Evolutionary conservation across 2,113 vertebrate species (phyloP).

Genomic region (Neolamprologus sp.): DNA sequence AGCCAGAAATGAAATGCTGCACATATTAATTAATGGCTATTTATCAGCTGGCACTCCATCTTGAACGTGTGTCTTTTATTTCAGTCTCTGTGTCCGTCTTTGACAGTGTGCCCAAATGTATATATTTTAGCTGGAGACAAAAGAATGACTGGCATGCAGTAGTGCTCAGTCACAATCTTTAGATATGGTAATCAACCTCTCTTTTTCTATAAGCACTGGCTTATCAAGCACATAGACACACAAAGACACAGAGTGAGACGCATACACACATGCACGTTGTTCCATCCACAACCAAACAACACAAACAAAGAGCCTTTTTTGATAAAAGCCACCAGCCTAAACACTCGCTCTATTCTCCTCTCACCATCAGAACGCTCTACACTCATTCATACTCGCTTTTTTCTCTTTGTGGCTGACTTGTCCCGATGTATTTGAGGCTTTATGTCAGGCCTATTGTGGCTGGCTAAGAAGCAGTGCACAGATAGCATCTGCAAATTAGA

Average conservation of each 20-base stretch:
- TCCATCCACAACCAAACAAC: slow-evolving; percentile 32
- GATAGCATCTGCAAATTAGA: slow-evolving; percentile 57
- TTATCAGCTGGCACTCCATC: neutral
- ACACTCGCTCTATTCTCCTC: slow-evolving; percentile 37
- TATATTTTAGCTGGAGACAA: slow-evolving; percentile 32
- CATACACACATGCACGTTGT: neutral
- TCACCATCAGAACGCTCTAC: neutral
- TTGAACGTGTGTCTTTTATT: slow-evolving; percentile 17
- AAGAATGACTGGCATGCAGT: slow-evolving; percentile 17
- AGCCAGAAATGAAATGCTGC: slow-evolving; percentile 44
- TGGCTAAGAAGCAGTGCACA: slow-evolving; percentile 20
- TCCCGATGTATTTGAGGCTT: slow-evolving; percentile 48
- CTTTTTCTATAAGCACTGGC: neutral
- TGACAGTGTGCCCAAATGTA: slow-evolving; percentile 13
- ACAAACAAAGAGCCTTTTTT: slow-evolving; percentile 46
- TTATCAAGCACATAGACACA: slow-evolving; percentile 34
- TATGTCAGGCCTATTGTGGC: slow-evolving; percentile 55
- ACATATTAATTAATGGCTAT: slow-evolving; percentile 35
- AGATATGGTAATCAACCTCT: slow-evolving; percentile 54
- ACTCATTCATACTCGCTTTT: slow-evolving; percentile 30
- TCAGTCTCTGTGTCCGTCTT: neutral
- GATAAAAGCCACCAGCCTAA: slow-evolving; percentile 50
- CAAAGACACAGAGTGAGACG: neutral
- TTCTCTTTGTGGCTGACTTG: slow-evolving; percentile 38
- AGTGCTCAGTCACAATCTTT: slow-evolving; percentile 33